Evolutionary conservation across 2,888 invertebrate species (phyloP).

Genomic region (Onchidella celtica): DNA sequence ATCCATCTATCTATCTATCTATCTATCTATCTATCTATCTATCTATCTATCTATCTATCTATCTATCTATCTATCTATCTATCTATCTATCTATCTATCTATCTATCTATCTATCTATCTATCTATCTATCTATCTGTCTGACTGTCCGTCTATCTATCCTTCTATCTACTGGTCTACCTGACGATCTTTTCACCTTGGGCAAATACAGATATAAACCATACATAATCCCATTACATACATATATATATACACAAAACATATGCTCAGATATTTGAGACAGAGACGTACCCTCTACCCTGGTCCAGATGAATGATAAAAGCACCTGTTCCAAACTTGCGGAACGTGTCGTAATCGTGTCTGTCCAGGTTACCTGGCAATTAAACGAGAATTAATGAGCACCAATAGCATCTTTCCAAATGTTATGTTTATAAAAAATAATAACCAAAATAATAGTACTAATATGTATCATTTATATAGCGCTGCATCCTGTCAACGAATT

Average conservation of each 20-base stretch:
- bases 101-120: constrained; percentile 8
- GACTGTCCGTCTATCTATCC: no score
- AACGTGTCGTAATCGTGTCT: not conserved
- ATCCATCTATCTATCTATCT: no score
- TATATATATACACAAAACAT: not conserved
- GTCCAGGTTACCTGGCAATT: not conserved
- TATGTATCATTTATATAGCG: no score
- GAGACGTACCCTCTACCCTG: not conserved
- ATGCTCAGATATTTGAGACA: not conserved
- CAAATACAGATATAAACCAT: no score
- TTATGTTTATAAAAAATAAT: no score
- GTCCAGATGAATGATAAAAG: not conserved
- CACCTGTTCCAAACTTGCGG: not conserved
- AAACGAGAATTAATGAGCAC: no score
- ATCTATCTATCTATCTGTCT: no score
- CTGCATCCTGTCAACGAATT: no score
- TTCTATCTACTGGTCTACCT: no score
- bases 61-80: constrained; percentile 8
- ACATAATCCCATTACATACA: no score
- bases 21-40: constrained; percentile 8
- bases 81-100: constrained; percentile 2
- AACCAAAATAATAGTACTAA: no score
- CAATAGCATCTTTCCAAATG: no score
- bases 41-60: constrained; percentile 8
- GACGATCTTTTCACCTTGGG: not conserved